phyloP scores from a whole-genome alignment of 2,888 invertebrate genomes.

The Eretmocerus hayati region DNA sequence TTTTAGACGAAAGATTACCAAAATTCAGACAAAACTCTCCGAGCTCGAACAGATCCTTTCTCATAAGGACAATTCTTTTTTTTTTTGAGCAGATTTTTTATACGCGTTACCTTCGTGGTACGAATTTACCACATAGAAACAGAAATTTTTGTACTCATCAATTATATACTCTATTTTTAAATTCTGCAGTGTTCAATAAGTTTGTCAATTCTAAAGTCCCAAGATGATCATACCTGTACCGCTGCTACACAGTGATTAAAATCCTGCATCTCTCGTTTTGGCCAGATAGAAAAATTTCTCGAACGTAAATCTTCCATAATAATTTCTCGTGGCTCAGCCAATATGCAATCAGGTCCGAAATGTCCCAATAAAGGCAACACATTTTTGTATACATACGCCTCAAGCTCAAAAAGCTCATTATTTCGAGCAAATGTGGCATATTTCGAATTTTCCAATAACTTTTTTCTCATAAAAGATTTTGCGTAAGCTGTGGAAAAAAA shows the following conservation, averaged over 20 bases:
- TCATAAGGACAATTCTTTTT: no score
- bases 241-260: constrained; percentile 28
- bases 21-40: no score
- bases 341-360: constrained; percentile 27
- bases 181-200: no score
- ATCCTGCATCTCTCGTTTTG: constrained; percentile 28
- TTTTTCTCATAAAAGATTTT: constrained; percentile 29
- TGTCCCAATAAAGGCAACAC: constrained; percentile 26
- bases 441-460: constrained; percentile 21
- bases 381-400: constrained; percentile 28
- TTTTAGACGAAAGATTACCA: no score
- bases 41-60: no score
- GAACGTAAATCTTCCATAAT: constrained; percentile 32
- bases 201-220: no score
- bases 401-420: constrained; percentile 28
- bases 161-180: no score
- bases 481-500: constrained; percentile 26
- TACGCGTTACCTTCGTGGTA: no score
- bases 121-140: no score
- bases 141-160: no score
- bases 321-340: constrained; percentile 26
- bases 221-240: constrained; percentile 29
- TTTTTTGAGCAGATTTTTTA: no score
- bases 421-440: constrained; percentile 20
- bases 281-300: constrained; percentile 26